A percentile compares a stretch with the other conserved stretches of the same genome.
Evolutionary conservation across 2,113 vertebrate genomes (phyloP).

Genomic region (Pan troglodytes): NHGRI_mPanTro3-v2.1_pri NC_072414.2:44820001-44820500

Average conservation of each 20-base stretch:
- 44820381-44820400: background rate
- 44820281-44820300: background rate
- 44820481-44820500: slow-evolving; percentile 24
- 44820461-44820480: background rate
- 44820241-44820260: background rate
- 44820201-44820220: background rate
- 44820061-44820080: background rate
- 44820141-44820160: background rate
- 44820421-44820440: background rate
- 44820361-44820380: background rate
- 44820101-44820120: background rate
- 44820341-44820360: background rate
- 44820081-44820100: background rate
- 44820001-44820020: background rate
- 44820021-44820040: background rate
- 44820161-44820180: background rate
- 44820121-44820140: background rate
- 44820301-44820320: background rate
- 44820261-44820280: slow-evolving; percentile 14
- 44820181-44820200: background rate
- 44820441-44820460: background rate
- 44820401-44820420: slow-evolving; percentile 23
- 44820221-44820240: background rate
- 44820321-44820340: background rate
- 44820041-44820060: background rate